phyloP scores from a whole-genome alignment of 2,113 vertebrate genomes.

The Acrocephalus kingi region DNA sequence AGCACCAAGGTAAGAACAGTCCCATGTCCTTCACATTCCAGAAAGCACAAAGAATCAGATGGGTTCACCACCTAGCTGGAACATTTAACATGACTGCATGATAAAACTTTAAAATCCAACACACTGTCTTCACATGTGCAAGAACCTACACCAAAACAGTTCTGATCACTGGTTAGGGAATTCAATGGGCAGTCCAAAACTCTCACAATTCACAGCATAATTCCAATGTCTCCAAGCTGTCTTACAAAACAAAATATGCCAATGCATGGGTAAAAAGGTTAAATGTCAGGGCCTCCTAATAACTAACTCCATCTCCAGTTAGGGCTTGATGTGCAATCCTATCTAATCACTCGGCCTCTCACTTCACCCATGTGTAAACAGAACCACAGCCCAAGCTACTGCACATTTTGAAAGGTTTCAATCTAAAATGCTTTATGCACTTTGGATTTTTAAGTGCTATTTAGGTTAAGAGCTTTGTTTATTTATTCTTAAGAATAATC shows the following conservation, averaged over 20 bases:
- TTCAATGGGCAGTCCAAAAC: neutral
- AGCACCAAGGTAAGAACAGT: neutral
- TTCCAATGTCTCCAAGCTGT: neutral
- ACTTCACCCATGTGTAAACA: constrained; percentile 3
- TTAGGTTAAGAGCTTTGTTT: neutral
- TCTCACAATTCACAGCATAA: neutral
- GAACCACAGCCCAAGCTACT: neutral
- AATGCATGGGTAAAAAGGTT: neutral
- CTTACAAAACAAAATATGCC: neutral
- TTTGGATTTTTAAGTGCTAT: neutral
- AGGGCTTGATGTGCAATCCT: neutral
- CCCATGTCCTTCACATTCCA: neutral
- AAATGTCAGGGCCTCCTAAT: constrained; percentile 6
- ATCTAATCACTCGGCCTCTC: neutral
- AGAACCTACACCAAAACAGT: neutral
- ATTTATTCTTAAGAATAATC: neutral
- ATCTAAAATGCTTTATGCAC: neutral
- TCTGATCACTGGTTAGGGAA: neutral
- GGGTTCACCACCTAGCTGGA: accelerated
- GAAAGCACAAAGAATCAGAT: neutral
- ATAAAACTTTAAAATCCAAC: neutral
- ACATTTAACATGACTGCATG: accelerated
- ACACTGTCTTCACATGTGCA: neutral
- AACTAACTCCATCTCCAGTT: neutral
- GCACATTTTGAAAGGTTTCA: neutral